Percentiles rank a stretch among this genome's conserved stretches.
Conservation (phyloP, 2,113 vertebrate genomes). For the Rhinoderma darwinii region DNA sequence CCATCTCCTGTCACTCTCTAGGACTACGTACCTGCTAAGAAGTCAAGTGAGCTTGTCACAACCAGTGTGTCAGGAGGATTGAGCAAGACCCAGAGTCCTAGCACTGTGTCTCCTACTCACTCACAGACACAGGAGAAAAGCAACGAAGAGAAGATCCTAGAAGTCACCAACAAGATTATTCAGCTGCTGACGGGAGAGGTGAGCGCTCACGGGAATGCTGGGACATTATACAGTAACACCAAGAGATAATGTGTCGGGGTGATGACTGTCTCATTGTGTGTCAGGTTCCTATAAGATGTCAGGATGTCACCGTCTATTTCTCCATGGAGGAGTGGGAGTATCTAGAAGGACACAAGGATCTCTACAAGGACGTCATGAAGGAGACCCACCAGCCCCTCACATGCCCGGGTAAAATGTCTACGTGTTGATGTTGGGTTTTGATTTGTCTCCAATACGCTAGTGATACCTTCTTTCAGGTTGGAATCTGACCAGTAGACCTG, state of each 20-base stretch:
- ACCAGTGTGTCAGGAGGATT: background rate
- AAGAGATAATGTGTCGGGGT: background rate
- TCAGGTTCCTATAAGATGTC: slow-evolving; percentile 48
- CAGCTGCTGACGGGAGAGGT: slow-evolving; percentile 36
- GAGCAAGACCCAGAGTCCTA: background rate
- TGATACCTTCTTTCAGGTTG: background rate
- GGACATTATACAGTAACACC: background rate
- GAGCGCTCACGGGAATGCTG: background rate
- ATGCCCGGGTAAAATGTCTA: background rate
- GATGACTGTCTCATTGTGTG: slow-evolving; percentile 29
- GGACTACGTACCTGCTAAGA: slow-evolving; percentile 29
- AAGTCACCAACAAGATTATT: slow-evolving; percentile 16
- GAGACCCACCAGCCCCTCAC: slow-evolving; percentile 66
- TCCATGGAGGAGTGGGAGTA: slow-evolving; percentile 68
- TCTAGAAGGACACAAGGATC: slow-evolving; percentile 67
- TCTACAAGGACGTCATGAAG: slow-evolving; percentile 70
- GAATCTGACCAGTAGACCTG: background rate
- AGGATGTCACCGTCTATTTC: slow-evolving; percentile 60
- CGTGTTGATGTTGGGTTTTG: background rate
- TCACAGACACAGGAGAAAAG: background rate
- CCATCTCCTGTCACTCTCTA: background rate
- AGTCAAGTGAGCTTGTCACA: background rate
- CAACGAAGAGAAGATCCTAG: slow-evolving; percentile 17
- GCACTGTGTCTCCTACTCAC: background rate
- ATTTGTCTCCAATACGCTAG: background rate